Evolutionary conservation across 1,140 invertebrate genomes (phyloP).

Genomic region (Lepidurus arcticus): DNA sequence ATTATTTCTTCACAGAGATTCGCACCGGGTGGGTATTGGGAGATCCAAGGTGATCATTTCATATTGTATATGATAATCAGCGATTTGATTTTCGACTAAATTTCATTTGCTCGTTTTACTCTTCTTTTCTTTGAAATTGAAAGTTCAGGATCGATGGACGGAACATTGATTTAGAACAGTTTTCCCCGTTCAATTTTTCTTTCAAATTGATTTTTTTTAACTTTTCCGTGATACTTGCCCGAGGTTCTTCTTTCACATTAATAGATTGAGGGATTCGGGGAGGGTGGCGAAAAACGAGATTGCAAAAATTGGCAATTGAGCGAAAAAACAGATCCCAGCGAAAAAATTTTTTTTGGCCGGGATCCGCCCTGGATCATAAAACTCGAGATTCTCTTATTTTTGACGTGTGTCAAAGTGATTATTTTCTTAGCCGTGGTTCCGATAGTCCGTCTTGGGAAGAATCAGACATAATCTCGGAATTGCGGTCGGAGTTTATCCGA

Average conservation of each 20-base stretch:
- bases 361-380: neutral
- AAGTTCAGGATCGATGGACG: neutral
- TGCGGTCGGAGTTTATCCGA: neutral
- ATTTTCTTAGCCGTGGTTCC: too few relatives aligned
- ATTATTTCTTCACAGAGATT: too few relatives aligned
- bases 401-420: neutral
- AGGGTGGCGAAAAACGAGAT: neutral
- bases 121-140: neutral
- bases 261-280: neutral
- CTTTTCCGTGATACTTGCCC: neutral
- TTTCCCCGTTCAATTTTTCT: neutral
- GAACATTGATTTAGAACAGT: neutral
- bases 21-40: too few relatives aligned
- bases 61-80: too few relatives aligned
- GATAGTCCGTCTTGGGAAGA: neutral
- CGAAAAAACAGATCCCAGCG: conserved; percentile 4
- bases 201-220: neutral
- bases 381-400: neutral
- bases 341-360: neutral
- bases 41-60: too few relatives aligned
- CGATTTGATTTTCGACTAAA: too few relatives aligned
- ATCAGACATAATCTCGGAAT: conserved; percentile 12
- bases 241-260: neutral
- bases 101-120: neutral
- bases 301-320: conserved; percentile 8